Evolutionary conservation across 2,797 vertebrate genomes (phyloP).

Genomic region (Natrix natrix): DNA sequence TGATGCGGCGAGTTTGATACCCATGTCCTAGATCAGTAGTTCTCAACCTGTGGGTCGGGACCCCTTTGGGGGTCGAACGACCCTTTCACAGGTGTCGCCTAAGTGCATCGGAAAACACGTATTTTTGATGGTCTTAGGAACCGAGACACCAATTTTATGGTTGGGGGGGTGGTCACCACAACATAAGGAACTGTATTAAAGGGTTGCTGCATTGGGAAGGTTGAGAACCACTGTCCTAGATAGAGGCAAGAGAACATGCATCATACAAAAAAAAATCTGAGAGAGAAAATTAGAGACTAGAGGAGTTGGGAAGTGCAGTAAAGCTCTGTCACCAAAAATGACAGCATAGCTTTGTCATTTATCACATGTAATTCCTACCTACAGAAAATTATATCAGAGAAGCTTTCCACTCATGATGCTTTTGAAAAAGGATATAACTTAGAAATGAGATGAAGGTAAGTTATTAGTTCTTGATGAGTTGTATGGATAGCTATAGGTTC

Average conservation of each 20-base stretch:
- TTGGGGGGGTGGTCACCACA: no score
- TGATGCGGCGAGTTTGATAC: no score
- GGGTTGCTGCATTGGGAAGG: no score
- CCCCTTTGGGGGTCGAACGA: no score
- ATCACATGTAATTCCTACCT: not conserved
- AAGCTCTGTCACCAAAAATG: not conserved
- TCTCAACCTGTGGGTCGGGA: no score
- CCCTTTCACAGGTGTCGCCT: no score
- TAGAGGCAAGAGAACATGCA: not conserved
- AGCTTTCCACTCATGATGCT: not conserved
- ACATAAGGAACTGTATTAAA: no score
- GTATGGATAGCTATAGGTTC: not conserved
- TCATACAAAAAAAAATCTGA: not conserved
- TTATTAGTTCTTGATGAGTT: not conserved
- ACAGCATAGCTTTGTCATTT: not conserved
- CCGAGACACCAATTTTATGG: no score
- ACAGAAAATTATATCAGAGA: not conserved
- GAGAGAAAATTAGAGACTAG: not conserved
- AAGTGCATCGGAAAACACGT: no score
- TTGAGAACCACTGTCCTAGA: not conserved
- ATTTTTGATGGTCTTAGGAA: no score
- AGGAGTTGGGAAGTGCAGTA: not conserved
- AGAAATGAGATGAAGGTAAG: not conserved
- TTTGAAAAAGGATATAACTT: not conserved
- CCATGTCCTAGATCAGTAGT: no score